Conservation (phyloP, 1,140 invertebrate species). For the Lordiphosa clarofinis region DNA sequence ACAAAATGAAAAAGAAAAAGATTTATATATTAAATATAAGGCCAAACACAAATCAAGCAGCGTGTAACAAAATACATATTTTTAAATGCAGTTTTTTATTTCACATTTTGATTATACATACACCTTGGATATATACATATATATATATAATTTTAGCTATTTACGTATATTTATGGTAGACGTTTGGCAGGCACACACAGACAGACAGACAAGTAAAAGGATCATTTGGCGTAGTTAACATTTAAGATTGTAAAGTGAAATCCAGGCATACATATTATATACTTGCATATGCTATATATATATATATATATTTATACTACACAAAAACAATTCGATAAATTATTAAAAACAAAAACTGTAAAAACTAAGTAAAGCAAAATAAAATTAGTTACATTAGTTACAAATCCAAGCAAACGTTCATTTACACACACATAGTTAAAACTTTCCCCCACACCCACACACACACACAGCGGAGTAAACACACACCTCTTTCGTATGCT, state of each 20-base stretch:
- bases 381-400: conserved; percentile 78
- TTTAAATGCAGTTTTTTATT: conserved; percentile 72
- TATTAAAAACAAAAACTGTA: conserved; percentile 56
- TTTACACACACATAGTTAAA: conserved; percentile 14
- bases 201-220: conserved; percentile 21
- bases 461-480: background rate
- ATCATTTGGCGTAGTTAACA: conserved; percentile 58
- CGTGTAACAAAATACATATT: conserved; percentile 54
- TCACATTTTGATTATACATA: conserved; percentile 71
- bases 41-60: conserved; percentile 18
- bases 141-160: conserved; percentile 40
- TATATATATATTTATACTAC: conserved; percentile 41
- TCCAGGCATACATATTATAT: conserved; percentile 71
- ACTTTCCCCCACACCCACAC: background rate
- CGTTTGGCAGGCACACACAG: conserved; percentile 56
- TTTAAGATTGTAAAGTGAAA: conserved; percentile 71
- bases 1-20: conserved; percentile 22
- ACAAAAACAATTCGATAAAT: conserved; percentile 53
- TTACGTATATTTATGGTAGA: conserved; percentile 56
- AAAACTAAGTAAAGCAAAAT: conserved; percentile 75
- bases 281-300: conserved; percentile 59
- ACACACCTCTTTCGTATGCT: background rate
- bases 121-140: conserved; percentile 30
- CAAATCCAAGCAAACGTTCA: conserved; percentile 53
- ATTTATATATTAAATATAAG: conserved; percentile 51